These are phyloP conservation scores for Epirrita christyi DNA, from an alignment of 2,888 invertebrate genomes.

Conservation along the genomic window DNA sequence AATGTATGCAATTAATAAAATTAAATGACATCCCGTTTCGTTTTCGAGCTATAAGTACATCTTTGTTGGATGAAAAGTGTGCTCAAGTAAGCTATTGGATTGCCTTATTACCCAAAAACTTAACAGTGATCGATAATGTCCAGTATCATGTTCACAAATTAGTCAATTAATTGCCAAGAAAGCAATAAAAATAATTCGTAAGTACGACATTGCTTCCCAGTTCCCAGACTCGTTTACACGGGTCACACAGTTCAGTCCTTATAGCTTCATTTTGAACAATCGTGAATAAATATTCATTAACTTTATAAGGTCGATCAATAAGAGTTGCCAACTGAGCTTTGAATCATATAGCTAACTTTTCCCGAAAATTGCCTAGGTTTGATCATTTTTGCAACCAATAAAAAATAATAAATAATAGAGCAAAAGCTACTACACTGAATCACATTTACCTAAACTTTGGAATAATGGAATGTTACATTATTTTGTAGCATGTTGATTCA, in stretches of 20 bases:
- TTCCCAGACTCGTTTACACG: conserved; percentile 8
- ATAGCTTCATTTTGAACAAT: conserved; percentile 33
- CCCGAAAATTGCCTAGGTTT: not conserved
- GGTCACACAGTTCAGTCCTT: conserved; percentile 23
- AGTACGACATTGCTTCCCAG: conserved; percentile 10
- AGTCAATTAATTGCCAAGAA: conserved; percentile 1
- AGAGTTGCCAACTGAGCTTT: conserved; percentile 11
- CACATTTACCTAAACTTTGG: too few relatives aligned
- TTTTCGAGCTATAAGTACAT: too few relatives aligned
- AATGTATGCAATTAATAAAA: too few relatives aligned
- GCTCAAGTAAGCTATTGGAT: too few relatives aligned
- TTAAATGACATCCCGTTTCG: too few relatives aligned
- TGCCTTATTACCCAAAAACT: too few relatives aligned
- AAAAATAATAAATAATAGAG: not conserved
- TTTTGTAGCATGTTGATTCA: too few relatives aligned
- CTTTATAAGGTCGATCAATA: conserved; percentile 23
- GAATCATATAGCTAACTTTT: not conserved
- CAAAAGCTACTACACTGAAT: too few relatives aligned
- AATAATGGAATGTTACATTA: too few relatives aligned
- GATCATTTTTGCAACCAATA: not conserved
- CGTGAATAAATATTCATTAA: conserved; percentile 35
- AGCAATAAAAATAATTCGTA: not conserved
- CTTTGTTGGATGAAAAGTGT: too few relatives aligned
- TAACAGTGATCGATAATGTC: not conserved
- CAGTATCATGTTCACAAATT: conserved; percentile 5